These are phyloP conservation scores for Actinemys pallida DNA, from an alignment of 2,113 vertebrate species.

Conservation along the genomic window DNA sequence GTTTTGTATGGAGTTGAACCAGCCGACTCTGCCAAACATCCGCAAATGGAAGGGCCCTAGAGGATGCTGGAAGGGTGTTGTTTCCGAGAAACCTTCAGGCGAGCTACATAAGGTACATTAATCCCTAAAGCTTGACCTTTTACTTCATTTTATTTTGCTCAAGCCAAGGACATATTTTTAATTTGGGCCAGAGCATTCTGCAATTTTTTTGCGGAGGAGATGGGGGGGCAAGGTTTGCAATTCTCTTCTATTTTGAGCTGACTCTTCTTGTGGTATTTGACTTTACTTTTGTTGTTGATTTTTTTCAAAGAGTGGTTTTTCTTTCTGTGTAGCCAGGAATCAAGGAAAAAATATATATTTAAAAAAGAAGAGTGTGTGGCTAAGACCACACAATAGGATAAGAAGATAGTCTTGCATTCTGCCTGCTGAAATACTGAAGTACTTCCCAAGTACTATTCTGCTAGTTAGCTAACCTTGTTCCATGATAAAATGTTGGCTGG, in stretches of 20 bases:
- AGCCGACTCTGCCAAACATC: constrained; percentile 88
- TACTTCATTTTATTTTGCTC: not conserved
- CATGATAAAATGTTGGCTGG: not conserved
- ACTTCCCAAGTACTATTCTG: not conserved
- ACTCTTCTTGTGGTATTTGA: not conserved
- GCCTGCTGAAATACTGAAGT: not conserved
- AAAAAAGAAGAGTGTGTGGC: not conserved
- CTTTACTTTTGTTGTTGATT: not conserved
- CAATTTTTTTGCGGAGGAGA: not conserved
- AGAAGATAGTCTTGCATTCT: not conserved
- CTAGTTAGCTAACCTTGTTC: not conserved
- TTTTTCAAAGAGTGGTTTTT: not conserved
- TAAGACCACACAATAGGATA: not conserved
- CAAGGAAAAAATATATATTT: not conserved
- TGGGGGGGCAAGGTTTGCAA: not conserved
- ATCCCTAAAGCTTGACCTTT: not conserved
- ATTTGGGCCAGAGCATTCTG: not conserved
- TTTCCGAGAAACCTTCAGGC: constrained; percentile 86
- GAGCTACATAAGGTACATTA: constrained; percentile 84
- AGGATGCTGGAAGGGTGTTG: constrained; percentile 89
- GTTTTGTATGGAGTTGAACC: constrained; percentile 95
- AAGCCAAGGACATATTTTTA: not conserved
- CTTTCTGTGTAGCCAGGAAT: not conserved
- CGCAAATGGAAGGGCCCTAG: constrained; percentile 90
- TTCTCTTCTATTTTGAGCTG: not conserved